A percentile compares a stretch with the other conserved stretches of the same genome.
These are phyloP conservation scores for Erebia palarica DNA, from an alignment of 2,888 invertebrate species.

Conservation along the genomic window DNA sequence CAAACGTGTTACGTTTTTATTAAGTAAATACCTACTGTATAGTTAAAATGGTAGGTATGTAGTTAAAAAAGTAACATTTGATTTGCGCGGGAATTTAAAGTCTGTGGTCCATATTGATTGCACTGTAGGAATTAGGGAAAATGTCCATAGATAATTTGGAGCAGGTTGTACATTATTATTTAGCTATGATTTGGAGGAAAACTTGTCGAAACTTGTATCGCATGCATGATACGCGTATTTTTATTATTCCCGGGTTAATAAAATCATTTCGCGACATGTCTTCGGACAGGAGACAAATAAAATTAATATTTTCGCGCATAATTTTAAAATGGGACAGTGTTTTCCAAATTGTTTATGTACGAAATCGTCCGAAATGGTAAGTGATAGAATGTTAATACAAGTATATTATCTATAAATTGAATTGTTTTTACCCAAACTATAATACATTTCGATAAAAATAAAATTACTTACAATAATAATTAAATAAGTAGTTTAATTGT, in stretches of 20 bases:
- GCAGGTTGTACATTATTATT: too few relatives aligned
- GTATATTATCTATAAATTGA: neutral
- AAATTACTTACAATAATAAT: too few relatives aligned
- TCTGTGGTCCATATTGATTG: too few relatives aligned
- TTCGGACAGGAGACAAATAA: conserved; percentile 42
- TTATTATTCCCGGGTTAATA: conserved; percentile 17
- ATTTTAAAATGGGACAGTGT: conserved; percentile 64
- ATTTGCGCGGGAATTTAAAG: conserved; percentile 40
- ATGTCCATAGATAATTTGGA: neutral
- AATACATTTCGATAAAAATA: too few relatives aligned
- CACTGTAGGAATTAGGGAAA: too few relatives aligned
- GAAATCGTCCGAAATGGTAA: conserved; percentile 53
- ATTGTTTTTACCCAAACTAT: too few relatives aligned
- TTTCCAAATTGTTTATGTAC: conserved; percentile 58
- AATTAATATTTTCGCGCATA: conserved; percentile 47
- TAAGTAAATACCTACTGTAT: too few relatives aligned
- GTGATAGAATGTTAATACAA: conserved; percentile 22
- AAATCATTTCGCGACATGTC: conserved; percentile 52
- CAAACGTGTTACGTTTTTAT: too few relatives aligned
- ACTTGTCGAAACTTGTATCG: conserved; percentile 50
- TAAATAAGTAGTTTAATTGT: too few relatives aligned
- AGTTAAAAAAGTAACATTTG: conserved; percentile 26
- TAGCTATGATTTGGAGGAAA: neutral
- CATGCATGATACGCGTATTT: neutral
- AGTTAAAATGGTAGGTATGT: too few relatives aligned